phyloP scores from a whole-genome alignment of 2,888 invertebrate genomes.

The Eurytoma californica region DNA sequence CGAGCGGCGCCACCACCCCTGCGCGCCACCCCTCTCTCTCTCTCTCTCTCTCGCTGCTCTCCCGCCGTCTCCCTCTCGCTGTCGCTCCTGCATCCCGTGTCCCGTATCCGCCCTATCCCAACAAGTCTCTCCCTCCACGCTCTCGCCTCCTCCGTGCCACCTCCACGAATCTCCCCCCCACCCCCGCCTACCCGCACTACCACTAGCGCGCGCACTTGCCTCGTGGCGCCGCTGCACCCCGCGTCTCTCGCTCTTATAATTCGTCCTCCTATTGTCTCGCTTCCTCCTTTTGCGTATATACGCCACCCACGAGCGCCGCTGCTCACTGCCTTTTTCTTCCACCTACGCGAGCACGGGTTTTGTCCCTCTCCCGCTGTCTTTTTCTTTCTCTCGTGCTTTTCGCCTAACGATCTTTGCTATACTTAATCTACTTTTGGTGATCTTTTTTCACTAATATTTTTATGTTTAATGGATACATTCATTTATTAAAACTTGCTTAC shows the following conservation, averaged over 20 bases:
- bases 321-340: conserved; percentile 30
- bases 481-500: conserved; percentile 6
- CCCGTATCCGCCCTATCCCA: conserved; percentile 52
- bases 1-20: conserved; percentile 70
- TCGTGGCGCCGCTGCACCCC: conserved; percentile 37
- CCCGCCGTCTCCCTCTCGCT: conserved; percentile 29
- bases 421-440: conserved; percentile 38
- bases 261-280: conserved; percentile 48
- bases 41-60: conserved; percentile 30
- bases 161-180: conserved; percentile 8
- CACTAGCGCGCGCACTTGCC: conserved; percentile 16
- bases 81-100: conserved; percentile 54
- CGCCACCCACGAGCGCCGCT: conserved; percentile 28
- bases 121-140: conserved; percentile 39
- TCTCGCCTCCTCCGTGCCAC: conserved; percentile 44
- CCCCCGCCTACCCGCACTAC: conserved; percentile 3
- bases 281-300: conserved; percentile 40
- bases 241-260: conserved; percentile 39
- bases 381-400: conserved; percentile 10
- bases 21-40: conserved; percentile 55
- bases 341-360: conserved; percentile 23
- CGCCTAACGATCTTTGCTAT: conserved; percentile 30
- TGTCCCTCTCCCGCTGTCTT: conserved; percentile 40
- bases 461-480: conserved; percentile 32
- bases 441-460: conserved; percentile 28